Percentiles rank a stretch among this genome's conserved stretches.
phyloP scores from a whole-genome alignment of 2,797 vertebrate genomes.

The Mergus octosetaceus region DNA sequence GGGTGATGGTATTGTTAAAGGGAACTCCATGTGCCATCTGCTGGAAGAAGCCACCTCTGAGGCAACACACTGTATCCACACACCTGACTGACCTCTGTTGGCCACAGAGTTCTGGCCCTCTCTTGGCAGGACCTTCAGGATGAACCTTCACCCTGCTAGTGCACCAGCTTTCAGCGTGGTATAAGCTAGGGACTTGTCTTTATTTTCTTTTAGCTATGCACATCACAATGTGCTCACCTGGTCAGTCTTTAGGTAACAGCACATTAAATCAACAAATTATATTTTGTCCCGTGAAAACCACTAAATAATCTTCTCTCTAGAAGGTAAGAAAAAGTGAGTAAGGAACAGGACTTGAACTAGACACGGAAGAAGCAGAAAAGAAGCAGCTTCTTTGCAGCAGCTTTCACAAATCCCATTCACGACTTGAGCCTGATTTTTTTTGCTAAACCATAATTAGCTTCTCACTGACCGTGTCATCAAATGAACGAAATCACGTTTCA shows the following conservation, averaged over 20 bases:
- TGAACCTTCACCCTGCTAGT: background rate
- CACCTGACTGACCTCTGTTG: background rate
- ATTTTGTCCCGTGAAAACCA: background rate
- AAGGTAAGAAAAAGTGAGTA: background rate
- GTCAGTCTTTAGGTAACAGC: background rate
- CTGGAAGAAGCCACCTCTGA: conserved; percentile 7
- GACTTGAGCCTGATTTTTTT: background rate
- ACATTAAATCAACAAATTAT: background rate
- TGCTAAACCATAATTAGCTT: background rate
- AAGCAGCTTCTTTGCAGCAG: background rate
- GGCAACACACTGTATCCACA: background rate
- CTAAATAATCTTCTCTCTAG: background rate
- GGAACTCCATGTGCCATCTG: conserved; percentile 39
- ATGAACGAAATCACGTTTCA: background rate
- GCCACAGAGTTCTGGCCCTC: background rate
- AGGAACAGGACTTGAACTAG: background rate
- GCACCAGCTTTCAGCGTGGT: background rate
- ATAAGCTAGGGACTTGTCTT: background rate
- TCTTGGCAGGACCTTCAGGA: background rate
- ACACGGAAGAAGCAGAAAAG: background rate
- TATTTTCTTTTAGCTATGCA: background rate
- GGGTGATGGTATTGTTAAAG: background rate
- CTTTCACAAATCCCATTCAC: background rate
- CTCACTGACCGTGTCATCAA: background rate
- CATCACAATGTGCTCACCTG: background rate